Base-by-base conservation (phyloP, 2,113 vertebrate species). In the Hydropotes inermis region DNA sequence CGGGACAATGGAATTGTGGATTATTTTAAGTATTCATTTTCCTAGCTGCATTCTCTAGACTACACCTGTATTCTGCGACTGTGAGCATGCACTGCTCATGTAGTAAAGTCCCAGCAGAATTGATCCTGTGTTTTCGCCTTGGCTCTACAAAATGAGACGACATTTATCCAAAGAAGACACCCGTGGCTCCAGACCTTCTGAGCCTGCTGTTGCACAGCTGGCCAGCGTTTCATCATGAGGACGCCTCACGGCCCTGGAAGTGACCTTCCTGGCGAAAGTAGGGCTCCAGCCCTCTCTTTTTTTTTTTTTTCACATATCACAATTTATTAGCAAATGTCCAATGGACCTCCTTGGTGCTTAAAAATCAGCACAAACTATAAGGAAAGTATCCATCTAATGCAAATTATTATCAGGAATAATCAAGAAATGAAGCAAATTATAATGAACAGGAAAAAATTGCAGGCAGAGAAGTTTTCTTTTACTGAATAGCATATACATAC, bases 261-360 rank as follows among this genome's bases (percentile, higher is more conserved):
- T 82, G 17, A n/a, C 87, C n/a, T 86, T 50, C 85, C 55, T 21
- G 28, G 94, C 93, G 76, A 94, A 91, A 94, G 47, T 27, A 76
- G 86, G 79, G 57, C 81, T 93, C 19, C 11, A 3, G 21, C 30
- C 76, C n/a, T n/a, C n/a, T n/a, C n/a, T n/a, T n/a, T n/a, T n/a
- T n/a, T n/a, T n/a, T n/a, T n/a, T n/a, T n/a, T n/a, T n/a, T 92
- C 61, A 95, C 33, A 89, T 96, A 83, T 52, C 50, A 90, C 17
- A 95, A 64, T 17, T 74, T 57, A 79, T 87, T 92, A 87, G 27
- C 74, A 95, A 92, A 81, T 87, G 28, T 95, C 93, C 57, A 27
- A 3, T 54, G 11, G 15, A 43, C 17, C 76, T 91, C 74, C 45
- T 92, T 67, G 15, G 55, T 83, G 55, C 60, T 58, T 91, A 82